Evolutionary conservation across 2,113 vertebrate species (phyloP), one percentile per base, ranked within the genome.

Genomic region (Anguilla japonica): DNA sequence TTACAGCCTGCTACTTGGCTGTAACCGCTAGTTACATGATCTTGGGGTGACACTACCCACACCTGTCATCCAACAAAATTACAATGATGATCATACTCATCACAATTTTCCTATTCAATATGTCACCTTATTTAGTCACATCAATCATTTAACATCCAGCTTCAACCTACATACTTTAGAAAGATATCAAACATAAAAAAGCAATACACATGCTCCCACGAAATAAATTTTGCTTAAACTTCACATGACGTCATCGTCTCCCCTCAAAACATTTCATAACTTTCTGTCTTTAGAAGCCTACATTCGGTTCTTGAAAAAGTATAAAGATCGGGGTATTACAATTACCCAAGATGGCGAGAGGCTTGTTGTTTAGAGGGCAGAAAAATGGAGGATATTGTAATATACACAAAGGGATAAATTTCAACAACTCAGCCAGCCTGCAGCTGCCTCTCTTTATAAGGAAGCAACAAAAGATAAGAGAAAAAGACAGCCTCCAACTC

Each of bases 361-460:
- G 93, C 95, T 97, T 96, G 96, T 95, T 96, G 96, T 96, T 96
- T 95, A 95, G 94, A 97, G 96, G 95, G 94, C 95, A 96, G 92
- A 85, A 96, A 97, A 96, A 97, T 97, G 96, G 96, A 97, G 96
- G 96, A 96, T 97, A 97, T 96, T 96, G 96, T 96, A 96, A 97
- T 96, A 97, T 96, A 96, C 96, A 97, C 96, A 98, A 97, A 97
- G 96, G 96, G 95, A 95, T 93, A 96, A 93, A 97, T 96, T 95
- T 96, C 93, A 94, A 91, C 94, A 95, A 95, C 94, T 94, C 95
- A 89, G 95, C 94, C 94, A 86, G 89, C 87, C 96, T 81, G 95
- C 96, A 95, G 96, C 96, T 94, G 96, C 95, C 88, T 89, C 94
- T 88, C 93, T 92, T 92, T 82, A 90, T 81, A 91, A 94, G 95